Evolutionary conservation across 2,113 vertebrate genomes (phyloP), one percentile per base, ranked within the genome.

Genomic region (Mesocricetus auratus): DNA sequence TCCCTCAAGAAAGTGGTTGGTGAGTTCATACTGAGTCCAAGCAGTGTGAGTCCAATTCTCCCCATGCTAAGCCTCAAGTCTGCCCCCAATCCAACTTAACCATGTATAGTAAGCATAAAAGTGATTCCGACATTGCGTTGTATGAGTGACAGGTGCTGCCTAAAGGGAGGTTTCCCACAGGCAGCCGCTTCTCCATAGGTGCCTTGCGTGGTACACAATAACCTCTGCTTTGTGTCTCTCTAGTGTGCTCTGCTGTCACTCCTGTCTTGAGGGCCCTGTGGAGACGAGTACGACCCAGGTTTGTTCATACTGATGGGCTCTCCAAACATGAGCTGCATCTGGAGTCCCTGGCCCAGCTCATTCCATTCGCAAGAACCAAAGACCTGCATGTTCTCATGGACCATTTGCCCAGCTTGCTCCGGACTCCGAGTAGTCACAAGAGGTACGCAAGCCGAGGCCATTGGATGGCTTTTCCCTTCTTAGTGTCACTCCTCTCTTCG

Each of bases 241-340:
- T 95, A 99, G 99, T 99, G 85, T 96, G 98, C 96, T 98, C 97
- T 0, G 96, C 98, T 56, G 99, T 99, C 86, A 90, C 97, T 33
- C 94, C 94, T 73, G 92, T 98, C 56, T 78, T 99, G 93, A 99
- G 98, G 73, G 92, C 97, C n/a, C 95, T 99, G 13, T 98, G 99
- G 97, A 87, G 96, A 91, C 98, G 96, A 56, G 98, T 99, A 42
- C 98, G 98, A 3, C 4, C 94, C 5, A n/a, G 53, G 3, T 93
- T 99, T 71, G 95, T 99, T 74, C 95, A 93, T 0, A 4, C 56
- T 0, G 89, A 97, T 5, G 78, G 17, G 0, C 96, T 94, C 0
- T 95, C 71, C 0, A 94, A 92, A 3, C 74, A 97, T 1, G 33
- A 89, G 5, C 93, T 97, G 26, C 97, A 97, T 3, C 93, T 97